Evolutionary conservation across 1,140 invertebrate species (phyloP).

Genomic region (Orius insidiosus): DNA sequence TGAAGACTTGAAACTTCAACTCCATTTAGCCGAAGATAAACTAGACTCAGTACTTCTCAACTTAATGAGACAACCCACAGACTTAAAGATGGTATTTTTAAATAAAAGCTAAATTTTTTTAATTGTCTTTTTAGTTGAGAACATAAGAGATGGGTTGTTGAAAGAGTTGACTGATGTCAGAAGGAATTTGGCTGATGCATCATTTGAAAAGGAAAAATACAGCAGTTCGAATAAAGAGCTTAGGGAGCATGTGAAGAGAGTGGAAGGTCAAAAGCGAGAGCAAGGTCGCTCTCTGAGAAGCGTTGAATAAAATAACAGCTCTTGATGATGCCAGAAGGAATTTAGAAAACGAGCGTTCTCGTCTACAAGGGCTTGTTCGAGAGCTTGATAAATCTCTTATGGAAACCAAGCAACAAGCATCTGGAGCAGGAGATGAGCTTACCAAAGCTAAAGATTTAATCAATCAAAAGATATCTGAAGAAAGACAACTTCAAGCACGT

Average conservation of each 20-base stretch:
- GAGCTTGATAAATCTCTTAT: slow-evolving; percentile 56
- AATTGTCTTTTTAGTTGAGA: slow-evolving; percentile 48
- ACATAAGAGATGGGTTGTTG: slow-evolving; percentile 48
- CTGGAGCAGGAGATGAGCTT: slow-evolving; percentile 46
- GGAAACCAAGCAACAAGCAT: slow-evolving; percentile 43
- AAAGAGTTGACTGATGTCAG: slow-evolving; percentile 70
- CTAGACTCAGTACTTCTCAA: slow-evolving; percentile 51
- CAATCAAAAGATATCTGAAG: slow-evolving; percentile 50
- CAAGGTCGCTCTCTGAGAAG: slow-evolving; percentile 59
- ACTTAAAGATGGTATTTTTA: slow-evolving; percentile 48
- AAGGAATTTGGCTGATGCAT: slow-evolving; percentile 56
- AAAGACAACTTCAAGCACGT: slow-evolving; percentile 62
- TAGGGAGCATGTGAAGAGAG: slow-evolving; percentile 61
- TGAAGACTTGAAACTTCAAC: slow-evolving; percentile 57
- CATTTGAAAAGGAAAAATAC: slow-evolving; percentile 73
- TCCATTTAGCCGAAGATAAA: slow-evolving; percentile 59
- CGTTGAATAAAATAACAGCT: slow-evolving; percentile 60
- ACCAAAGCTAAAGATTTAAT: slow-evolving; percentile 46
- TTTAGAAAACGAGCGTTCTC: slow-evolving; percentile 48
- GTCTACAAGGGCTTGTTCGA: slow-evolving; percentile 49
- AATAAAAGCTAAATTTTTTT: background rate
- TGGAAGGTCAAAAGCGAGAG: slow-evolving; percentile 68
- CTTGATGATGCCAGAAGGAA: slow-evolving; percentile 57
- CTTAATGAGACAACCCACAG: slow-evolving; percentile 57
- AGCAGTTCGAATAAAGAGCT: slow-evolving; percentile 65